Conservation (phyloP, 2,797 vertebrate species). For the Crypturellus tataupa region DNA sequence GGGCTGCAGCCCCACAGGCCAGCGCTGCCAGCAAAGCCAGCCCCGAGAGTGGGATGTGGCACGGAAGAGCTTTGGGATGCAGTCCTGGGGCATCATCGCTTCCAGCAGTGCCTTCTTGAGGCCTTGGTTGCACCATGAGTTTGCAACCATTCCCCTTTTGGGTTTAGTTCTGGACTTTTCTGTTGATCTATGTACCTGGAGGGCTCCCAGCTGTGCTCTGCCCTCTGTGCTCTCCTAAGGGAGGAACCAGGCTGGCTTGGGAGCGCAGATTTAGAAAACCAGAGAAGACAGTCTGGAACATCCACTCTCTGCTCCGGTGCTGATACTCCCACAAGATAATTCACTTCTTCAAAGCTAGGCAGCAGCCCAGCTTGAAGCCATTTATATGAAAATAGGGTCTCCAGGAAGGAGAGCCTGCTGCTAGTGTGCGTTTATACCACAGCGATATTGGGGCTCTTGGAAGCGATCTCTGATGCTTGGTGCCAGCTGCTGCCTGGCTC, state of each 20-base stretch:
- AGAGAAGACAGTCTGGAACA: background rate
- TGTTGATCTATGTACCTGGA: background rate
- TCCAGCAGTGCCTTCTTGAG: background rate
- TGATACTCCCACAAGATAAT: background rate
- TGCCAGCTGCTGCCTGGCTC: accelerated
- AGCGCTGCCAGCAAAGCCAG: background rate
- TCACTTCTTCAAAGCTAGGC: background rate
- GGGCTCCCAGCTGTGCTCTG: background rate
- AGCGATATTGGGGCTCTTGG: background rate
- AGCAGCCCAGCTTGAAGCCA: background rate
- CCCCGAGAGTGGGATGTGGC: accelerated
- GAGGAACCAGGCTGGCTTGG: background rate
- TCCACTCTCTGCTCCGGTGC: background rate
- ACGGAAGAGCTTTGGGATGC: accelerated
- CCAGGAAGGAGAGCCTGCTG: background rate
- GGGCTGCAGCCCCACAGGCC: background rate
- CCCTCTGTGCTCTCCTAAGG: background rate
- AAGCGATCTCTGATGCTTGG: background rate
- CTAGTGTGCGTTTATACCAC: background rate
- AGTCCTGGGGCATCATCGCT: background rate
- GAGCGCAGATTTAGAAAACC: background rate
- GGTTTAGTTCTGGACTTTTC: background rate
- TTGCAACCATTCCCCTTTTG: background rate
- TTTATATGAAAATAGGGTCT: background rate
- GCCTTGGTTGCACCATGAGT: background rate